Evolutionary conservation across 2,888 invertebrate genomes (phyloP).

Genomic region (Conops quadrifasciatus): DNA sequence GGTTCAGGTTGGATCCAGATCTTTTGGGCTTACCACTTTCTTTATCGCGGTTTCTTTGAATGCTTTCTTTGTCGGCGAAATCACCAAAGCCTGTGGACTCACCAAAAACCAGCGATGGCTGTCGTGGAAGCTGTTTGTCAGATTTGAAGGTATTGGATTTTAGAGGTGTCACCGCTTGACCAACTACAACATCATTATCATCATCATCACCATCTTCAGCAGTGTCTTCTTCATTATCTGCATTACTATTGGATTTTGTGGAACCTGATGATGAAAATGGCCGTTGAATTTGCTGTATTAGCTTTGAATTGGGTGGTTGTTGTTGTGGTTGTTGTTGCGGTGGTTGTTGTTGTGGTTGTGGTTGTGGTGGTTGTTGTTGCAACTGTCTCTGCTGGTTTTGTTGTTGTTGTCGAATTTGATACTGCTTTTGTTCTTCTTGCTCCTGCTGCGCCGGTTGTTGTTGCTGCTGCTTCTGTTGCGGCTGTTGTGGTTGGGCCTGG

Average conservation of each 20-base stretch:
- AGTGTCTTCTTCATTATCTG: constrained; percentile 64
- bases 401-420: constrained; percentile 47
- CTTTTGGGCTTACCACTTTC: too few species aligned
- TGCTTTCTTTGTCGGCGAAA: not conserved
- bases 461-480: constrained; percentile 44
- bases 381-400: constrained; percentile 35
- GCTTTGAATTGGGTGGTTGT: constrained; percentile 47
- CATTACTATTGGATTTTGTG: constrained; percentile 49
- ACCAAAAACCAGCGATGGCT: constrained; percentile 48
- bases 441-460: constrained; percentile 40
- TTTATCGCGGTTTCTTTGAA: too few species aligned
- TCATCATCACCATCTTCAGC: constrained; percentile 64
- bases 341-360: constrained; percentile 48
- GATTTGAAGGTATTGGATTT: constrained; percentile 49
- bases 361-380: constrained; percentile 45
- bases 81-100: constrained; percentile 42
- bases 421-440: constrained; percentile 43
- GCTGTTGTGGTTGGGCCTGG: constrained; percentile 49
- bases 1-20: not conserved
- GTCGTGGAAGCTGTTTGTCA: constrained; percentile 54
- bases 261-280: constrained; percentile 45
- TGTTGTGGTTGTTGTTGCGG: constrained; percentile 48
- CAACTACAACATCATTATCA: constrained; percentile 64
- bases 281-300: constrained; percentile 44
- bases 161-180: constrained; percentile 61